These are phyloP conservation scores for Fulmarus glacialis DNA, from an alignment of 2,113 vertebrate genomes.

Conservation along the genomic window DNA sequence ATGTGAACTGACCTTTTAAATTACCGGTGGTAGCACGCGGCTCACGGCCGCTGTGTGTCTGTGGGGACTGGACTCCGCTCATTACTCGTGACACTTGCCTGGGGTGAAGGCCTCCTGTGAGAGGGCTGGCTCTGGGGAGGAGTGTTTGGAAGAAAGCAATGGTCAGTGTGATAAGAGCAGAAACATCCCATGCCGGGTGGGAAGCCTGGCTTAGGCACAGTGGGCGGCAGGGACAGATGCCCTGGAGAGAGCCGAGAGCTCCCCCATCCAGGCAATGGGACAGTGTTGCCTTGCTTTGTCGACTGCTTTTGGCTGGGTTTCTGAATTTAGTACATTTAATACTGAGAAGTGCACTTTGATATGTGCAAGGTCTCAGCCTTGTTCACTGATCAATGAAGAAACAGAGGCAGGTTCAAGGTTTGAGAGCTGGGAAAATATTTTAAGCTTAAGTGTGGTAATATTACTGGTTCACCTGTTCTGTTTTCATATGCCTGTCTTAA, in stretches of 20 bases:
- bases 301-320: not conserved
- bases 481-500: not conserved
- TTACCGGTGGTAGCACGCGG: not conserved
- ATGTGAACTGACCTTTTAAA: not conserved
- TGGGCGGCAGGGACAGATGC: not conserved
- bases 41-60: rapidly evolving
- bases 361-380: not conserved
- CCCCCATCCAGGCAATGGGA: not conserved
- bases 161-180: not conserved
- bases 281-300: not conserved
- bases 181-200: not conserved
- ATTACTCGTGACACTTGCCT: not conserved
- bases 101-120: not conserved
- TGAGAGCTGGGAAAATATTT: not conserved
- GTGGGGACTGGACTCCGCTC: not conserved
- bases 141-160: not conserved
- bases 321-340: not conserved
- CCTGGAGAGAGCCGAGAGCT: not conserved
- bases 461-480: not conserved
- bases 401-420: not conserved
- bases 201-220: not conserved
- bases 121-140: not conserved
- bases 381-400: not conserved
- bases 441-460: not conserved
- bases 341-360: not conserved